Evolutionary conservation across 2,113 vertebrate genomes (phyloP).

Genomic region (Dolichotis patagonum): DNA sequence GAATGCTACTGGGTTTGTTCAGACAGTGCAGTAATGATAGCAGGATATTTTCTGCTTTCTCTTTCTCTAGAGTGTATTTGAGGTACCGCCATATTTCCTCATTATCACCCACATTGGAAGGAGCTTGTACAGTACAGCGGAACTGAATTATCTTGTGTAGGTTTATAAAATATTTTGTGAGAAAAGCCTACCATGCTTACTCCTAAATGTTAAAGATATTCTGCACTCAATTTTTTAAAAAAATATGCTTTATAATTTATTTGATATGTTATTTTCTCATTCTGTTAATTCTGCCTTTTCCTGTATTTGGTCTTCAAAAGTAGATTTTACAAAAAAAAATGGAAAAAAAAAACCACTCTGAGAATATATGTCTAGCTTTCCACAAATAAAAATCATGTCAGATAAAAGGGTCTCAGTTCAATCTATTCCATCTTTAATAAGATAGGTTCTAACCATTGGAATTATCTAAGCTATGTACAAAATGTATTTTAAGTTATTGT

Average conservation of each 20-base stretch:
- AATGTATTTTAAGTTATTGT: slow-evolving; percentile 50
- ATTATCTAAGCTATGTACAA: not conserved
- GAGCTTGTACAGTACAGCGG: slow-evolving; percentile 39
- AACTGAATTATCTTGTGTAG: slow-evolving; percentile 2
- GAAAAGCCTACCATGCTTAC: not conserved
- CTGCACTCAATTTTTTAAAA: not conserved
- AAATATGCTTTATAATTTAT: not conserved
- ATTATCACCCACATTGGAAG: not conserved
- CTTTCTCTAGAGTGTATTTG: slow-evolving; percentile 35
- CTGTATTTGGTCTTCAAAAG: not conserved
- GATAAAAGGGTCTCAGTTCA: not conserved
- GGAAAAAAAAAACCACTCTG: not conserved
- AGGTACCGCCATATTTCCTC: slow-evolving; percentile 32
- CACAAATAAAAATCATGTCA: not conserved
- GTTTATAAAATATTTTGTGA: slow-evolving; percentile 16
- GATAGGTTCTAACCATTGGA: not conserved
- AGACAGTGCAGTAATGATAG: not conserved
- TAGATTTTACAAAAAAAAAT: slow-evolving; percentile 27
- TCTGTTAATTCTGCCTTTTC: not conserved
- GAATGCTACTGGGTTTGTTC: slow-evolving; percentile 48
- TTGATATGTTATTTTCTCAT: not conserved
- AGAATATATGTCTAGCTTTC: not conserved
- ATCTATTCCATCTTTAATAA: not conserved
- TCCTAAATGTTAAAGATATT: slow-evolving; percentile 25
- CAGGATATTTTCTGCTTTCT: slow-evolving; percentile 58